These are phyloP conservation scores for Amphiura filiformis DNA, from an alignment of 35 echinoderm and acorn worm species.

Conservation along the genomic window DNA sequence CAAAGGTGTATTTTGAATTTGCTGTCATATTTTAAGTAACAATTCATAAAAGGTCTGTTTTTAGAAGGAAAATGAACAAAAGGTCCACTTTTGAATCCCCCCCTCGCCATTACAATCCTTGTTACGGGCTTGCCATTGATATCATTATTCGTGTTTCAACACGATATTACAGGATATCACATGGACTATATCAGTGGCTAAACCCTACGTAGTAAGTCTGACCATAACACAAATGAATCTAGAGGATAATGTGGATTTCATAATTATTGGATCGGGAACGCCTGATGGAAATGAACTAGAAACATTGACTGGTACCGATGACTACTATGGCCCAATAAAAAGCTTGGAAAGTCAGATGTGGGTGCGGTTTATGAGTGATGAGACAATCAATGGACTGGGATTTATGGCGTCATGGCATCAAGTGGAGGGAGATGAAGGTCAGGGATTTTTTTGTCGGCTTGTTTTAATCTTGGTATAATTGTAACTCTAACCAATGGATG, in stretches of 20 bases:
- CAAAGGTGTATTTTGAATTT: too few relatives aligned
- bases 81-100: too few relatives aligned
- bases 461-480: too few relatives aligned
- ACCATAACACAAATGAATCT: not conserved
- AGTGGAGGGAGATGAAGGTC: not conserved
- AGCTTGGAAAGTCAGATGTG: constrained; percentile 1
- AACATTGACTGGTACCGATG: not conserved
- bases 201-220: constrained; percentile 2
- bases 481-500: too few relatives aligned
- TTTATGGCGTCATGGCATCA: constrained; percentile 6
- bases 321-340: not conserved
- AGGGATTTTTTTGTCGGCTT: too few relatives aligned
- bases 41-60: too few relatives aligned
- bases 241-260: not conserved
- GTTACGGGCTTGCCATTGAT: too few relatives aligned
- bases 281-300: constrained; percentile 8
- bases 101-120: too few relatives aligned
- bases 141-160: too few relatives aligned
- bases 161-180: constrained; percentile 36
- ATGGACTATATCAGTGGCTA: constrained; percentile 16
- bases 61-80: too few relatives aligned
- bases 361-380: constrained; percentile 30
- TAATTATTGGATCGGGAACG: constrained; percentile 26
- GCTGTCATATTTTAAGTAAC: too few relatives aligned
- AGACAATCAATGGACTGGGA: constrained; percentile 18